Evolutionary conservation across 2,888 invertebrate genomes (phyloP).

Genomic region (Noctua pronuba): DNA sequence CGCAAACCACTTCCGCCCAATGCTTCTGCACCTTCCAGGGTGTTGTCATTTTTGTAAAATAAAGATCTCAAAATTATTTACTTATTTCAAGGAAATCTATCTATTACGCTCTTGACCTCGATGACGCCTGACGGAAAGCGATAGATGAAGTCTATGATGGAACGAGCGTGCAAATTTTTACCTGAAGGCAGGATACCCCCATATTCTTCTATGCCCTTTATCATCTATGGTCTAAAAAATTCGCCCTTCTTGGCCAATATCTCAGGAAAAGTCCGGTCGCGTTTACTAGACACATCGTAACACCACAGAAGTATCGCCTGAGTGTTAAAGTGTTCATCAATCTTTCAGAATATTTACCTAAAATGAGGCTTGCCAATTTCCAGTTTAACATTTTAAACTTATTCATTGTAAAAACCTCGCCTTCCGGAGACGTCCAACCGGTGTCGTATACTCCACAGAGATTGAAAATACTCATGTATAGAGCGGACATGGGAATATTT

Average conservation of each 20-base stretch:
- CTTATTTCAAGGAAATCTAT: too few relatives aligned
- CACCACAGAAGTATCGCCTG: background rate
- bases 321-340: background rate
- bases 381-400: background rate
- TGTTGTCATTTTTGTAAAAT: background rate
- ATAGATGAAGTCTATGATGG: too few relatives aligned
- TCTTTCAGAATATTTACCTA: background rate
- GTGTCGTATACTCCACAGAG: background rate
- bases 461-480: too few relatives aligned
- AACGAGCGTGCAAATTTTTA: too few relatives aligned
- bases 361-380: background rate
- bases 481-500: too few relatives aligned
- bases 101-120: too few relatives aligned
- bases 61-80: background rate
- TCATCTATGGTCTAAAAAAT: background rate
- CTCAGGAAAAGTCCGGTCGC: background rate
- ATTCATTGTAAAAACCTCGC: background rate
- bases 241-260: background rate
- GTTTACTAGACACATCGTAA: background rate
- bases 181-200: background rate
- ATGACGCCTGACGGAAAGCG: too few relatives aligned
- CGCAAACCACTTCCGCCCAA: background rate
- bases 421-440: background rate
- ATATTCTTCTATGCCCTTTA: background rate
- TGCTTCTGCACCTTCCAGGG: background rate